Conservation (phyloP, 1,140 invertebrate species). For the Adoxophyes honmai region DNA sequence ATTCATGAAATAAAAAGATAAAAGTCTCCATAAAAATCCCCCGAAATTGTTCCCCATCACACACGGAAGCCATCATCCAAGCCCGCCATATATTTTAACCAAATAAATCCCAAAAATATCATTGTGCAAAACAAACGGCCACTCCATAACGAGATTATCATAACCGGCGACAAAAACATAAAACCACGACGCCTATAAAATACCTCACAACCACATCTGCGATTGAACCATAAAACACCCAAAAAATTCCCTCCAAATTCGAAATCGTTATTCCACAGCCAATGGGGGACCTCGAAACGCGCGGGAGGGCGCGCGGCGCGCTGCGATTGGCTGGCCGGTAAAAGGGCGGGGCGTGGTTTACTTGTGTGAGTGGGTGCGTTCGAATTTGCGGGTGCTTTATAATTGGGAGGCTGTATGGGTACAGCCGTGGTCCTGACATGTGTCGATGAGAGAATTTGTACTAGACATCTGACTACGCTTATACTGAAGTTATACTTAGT, state of each 20-base stretch:
- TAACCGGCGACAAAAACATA: constrained; percentile 55
- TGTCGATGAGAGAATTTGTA: constrained; percentile 4
- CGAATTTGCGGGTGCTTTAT: constrained; percentile 27
- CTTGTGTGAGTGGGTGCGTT: constrained; percentile 23
- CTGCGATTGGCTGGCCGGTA: constrained; percentile 43
- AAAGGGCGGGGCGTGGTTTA: constrained; percentile 21
- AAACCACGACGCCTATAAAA: constrained; percentile 60
- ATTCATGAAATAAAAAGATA: too few relatives aligned
- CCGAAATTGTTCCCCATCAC: constrained; percentile 17
- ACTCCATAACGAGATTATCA: constrained; percentile 67
- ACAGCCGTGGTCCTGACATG: constrained; percentile 21
- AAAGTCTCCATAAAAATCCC: constrained; percentile 22
- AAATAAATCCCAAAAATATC: constrained; percentile 21
- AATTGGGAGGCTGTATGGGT: constrained; percentile 29
- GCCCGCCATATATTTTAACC: constrained; percentile 6
- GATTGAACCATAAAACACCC: constrained; percentile 50
- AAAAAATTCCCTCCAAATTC: constrained; percentile 66
- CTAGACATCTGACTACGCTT: constrained; percentile 7
- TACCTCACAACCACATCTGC: constrained; percentile 57
- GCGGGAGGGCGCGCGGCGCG: constrained; percentile 48
- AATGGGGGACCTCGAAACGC: constrained; percentile 38
- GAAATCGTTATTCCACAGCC: constrained; percentile 48
- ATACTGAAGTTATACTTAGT: too few relatives aligned
- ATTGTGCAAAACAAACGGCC: constrained; percentile 59
- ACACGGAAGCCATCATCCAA: constrained; percentile 10